Percentiles rank a stretch among this genome's conserved stretches.
Conservation (phyloP, 35 echinoderm and acorn worm genomes). For the Patiria miniata region DNA sequence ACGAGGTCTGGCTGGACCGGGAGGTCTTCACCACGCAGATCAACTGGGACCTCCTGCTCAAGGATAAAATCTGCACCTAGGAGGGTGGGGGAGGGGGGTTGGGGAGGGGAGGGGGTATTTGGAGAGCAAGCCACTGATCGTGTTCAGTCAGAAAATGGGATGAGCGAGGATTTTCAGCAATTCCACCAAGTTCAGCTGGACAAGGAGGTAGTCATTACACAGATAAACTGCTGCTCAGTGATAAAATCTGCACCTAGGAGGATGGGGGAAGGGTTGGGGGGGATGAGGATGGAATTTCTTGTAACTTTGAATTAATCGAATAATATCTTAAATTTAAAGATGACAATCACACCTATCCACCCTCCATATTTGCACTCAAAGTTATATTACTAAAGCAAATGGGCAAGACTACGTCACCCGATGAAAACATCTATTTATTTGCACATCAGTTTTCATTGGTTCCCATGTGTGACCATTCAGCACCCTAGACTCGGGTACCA, state of each 20-base stretch:
- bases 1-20: slow-evolving; percentile 95
- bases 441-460: too few relatives aligned
- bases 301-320: too few relatives aligned
- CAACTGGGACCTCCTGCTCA: slow-evolving; percentile 94
- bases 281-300: too few relatives aligned
- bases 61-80: slow-evolving; percentile 81
- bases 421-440: too few relatives aligned
- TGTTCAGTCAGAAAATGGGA: background rate
- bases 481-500: too few relatives aligned
- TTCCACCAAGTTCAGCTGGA: background rate
- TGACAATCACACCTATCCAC: too few relatives aligned
- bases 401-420: too few relatives aligned
- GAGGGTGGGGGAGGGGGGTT: background rate
- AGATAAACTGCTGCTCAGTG: background rate
- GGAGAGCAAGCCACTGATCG: background rate
- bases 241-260: background rate
- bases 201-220: background rate
- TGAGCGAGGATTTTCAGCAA: background rate
- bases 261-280: too few relatives aligned
- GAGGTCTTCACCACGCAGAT: slow-evolving; percentile 98
- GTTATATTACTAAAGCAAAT: too few relatives aligned
- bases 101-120: background rate
- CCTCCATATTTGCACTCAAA: too few relatives aligned
- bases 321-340: too few relatives aligned
- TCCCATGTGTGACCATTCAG: too few relatives aligned